Conservation (phyloP, 1,140 invertebrate species). For the Dendroctonus ponderosae region DNA sequence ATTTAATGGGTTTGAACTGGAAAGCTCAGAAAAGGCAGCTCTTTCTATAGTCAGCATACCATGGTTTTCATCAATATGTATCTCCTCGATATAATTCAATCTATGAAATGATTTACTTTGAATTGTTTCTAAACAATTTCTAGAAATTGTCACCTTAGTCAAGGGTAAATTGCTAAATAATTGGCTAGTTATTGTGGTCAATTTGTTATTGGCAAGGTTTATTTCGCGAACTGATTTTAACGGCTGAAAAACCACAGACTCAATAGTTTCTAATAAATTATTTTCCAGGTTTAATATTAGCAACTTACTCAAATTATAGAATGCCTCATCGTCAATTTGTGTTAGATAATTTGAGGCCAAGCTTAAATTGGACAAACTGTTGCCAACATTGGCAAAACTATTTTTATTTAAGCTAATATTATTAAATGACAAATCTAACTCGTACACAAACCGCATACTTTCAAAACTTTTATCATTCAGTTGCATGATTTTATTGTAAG, state of each 20-base stretch:
- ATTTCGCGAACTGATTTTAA: conserved; percentile 1
- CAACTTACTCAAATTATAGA: neutral
- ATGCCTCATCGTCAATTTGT: neutral
- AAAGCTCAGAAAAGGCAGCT: neutral
- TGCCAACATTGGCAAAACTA: conserved; percentile 8
- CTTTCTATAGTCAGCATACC: conserved; percentile 1
- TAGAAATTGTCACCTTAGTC: neutral
- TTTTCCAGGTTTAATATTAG: conserved; percentile 5
- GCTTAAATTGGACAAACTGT: conserved; percentile 2
- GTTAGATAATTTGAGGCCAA: conserved; percentile 6
- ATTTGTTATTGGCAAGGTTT: conserved; percentile 10
- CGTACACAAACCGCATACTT: neutral
- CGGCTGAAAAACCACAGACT: conserved; percentile 1
- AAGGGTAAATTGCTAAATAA: neutral
- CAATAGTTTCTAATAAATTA: conserved; percentile 5
- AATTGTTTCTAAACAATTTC: neutral
- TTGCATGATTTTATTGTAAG: conserved; percentile 1
- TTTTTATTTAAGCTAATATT: conserved; percentile 4
- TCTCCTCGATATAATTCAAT: neutral
- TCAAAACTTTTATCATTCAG: conserved; percentile 12
- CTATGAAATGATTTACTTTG: conserved; percentile 14
- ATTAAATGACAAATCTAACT: conserved; percentile 12
- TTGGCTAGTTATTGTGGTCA: neutral
- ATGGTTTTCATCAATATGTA: conserved; percentile 8
- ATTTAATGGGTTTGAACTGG: neutral